Evolutionary conservation across 2,888 invertebrate genomes (phyloP), one percentile per base, ranked within the genome.

Genomic region (Epinotia ramella): DNA sequence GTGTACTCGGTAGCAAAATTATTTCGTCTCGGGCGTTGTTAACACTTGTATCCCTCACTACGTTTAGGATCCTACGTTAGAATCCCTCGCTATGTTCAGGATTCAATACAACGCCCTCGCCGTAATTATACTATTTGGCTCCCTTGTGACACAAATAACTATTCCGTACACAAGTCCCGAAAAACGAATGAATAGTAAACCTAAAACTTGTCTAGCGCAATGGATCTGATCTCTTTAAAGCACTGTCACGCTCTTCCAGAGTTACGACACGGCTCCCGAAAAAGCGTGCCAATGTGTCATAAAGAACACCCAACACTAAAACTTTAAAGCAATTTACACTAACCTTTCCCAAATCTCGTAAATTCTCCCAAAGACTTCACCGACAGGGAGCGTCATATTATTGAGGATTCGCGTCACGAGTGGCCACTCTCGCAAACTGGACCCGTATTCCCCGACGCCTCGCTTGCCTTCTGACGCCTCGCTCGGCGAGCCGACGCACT

Each of bases 281-380:
- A 73, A 73, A 53, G 53, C 62, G 24, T 40, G 62, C 28, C 12
- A 69, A 20, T 40, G 33, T 33, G 28, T 67, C n/a, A n/a, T 75
- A 71, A 75, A 75, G 44, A 60, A 56, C 70, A 49, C 49, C 64
- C 69, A 49, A 57, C 18, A 56, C 70, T 75, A 75, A 75, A 75
- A 75, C 70, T 75, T 75, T 70, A 59, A 75, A 71, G 75, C 70
- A 53, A 74, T 69, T 70, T 64, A 74, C 74, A 74, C 74, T 74
- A 70, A 75, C 75, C 70, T 75, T 46, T 66, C 65, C 74, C 6
- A 60, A 65, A 71, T 64, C 70, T 66, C 59, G 70, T 75, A 75
- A 75, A 75, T 75, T 71, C 60, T 16, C 49, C 49, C 9, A 62
- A 62, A 63, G 60, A 71, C 70, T 70, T 53, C 70, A 66, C 65